phyloP scores from a whole-genome alignment of 2,797 vertebrate species.

The Tokudaia muenninki region DNA sequence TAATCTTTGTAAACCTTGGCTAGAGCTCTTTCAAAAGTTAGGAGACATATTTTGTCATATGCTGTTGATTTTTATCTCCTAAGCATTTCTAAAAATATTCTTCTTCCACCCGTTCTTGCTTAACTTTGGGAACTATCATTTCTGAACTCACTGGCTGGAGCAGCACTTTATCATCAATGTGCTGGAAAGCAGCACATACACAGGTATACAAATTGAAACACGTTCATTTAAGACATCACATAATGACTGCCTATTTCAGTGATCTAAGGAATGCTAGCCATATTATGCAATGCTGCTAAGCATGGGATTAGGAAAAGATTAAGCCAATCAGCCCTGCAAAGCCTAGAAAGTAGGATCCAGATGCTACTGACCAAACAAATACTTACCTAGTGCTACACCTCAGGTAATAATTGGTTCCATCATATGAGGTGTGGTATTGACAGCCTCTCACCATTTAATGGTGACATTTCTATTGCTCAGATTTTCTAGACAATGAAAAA shows the following conservation, averaged over 20 bases:
- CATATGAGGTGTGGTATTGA: background rate
- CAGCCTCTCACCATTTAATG: background rate
- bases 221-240: background rate
- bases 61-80: slow-evolving; percentile 2
- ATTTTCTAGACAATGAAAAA: background rate
- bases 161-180: background rate
- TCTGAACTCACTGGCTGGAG: background rate
- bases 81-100: background rate
- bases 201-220: background rate
- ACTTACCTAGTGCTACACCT: background rate
- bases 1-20: background rate
- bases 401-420: background rate
- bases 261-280: background rate
- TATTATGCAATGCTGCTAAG: background rate
- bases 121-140: background rate
- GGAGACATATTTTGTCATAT: background rate
- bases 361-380: no score
- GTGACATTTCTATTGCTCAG: background rate
- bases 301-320: background rate
- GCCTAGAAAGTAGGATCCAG: background rate
- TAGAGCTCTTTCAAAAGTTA: background rate
- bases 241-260: background rate
- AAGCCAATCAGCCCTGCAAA: background rate
- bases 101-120: background rate
- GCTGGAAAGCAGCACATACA: background rate